Evolutionary conservation across 2,797 vertebrate genomes (phyloP), one percentile per base, ranked within the genome.

Genomic region (Sus cebifrons): DNA sequence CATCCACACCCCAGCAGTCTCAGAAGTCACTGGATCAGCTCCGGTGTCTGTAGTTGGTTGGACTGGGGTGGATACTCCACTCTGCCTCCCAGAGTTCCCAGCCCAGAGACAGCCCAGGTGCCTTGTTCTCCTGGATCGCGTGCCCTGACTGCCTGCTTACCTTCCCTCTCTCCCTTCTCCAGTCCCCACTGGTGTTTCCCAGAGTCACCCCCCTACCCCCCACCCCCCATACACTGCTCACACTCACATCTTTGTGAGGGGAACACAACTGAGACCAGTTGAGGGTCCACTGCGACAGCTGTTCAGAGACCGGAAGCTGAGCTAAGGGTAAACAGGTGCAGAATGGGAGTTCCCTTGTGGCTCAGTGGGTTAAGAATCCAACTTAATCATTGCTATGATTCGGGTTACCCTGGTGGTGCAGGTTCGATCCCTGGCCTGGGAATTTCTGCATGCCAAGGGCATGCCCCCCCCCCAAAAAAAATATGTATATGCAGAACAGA

Each of bases 1-100:
- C 10, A 1, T 13, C 36, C 9, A 0, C 52, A 13, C 10, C 9
- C 1, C 52, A 65, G 74, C 58, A 15, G 40, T n/a, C 60, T 65
- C 58, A 3, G 40, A 36, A 16, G 6, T 73, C 17, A 27, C 3
- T 18, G 86, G 60, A 16, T n/a, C 15, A 2, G 32, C 62, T 44
- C 64, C 29, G 2, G 0, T 4, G 25, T n/a, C 65, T 40, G 73
- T 27, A 49, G 18, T 0, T 32, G 20, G 86, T 62, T 60, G 75
- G 67, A 32, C 17, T 1, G 44, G 44, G 7, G 4, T 25, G 1
- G 8, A 3, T 70, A 17, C 3, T 81, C 17, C 23, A 8, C 4
- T 3, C 11, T 78, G 60, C 27, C 16, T 78, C 70, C 56, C 32
- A 1, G 62, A 52, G 13, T 16, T 11, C 49, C 67, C 44, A n/a